Evolutionary conservation across 2,888 invertebrate species (phyloP), one percentile per base, ranked within the genome.

Genomic region (Leptopilina drosophilae): DNA sequence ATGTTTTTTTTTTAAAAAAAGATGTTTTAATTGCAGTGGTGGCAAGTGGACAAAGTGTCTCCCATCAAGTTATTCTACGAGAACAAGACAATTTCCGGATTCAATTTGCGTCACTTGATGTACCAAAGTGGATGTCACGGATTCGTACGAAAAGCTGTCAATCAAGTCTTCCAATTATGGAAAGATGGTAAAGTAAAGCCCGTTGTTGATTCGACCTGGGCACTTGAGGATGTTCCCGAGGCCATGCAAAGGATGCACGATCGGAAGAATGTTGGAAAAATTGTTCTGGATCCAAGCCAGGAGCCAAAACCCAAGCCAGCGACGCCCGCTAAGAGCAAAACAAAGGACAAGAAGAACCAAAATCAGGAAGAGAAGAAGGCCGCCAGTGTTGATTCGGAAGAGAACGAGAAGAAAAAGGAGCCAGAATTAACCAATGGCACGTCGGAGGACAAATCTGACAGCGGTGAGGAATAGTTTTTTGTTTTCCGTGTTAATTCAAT

Each of bases 191-290:
- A 96, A 92, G 96, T 97, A 88, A 95, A 95, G 91, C 97, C 97
- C 1, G 93, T 95, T 33, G 94, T 97, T 1, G 97, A 98, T 92
- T 97, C 97, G 81, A 95, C 95, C 82, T 97, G 96, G 96, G 97
- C 97, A 33, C 93, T 97, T 40, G 97, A 97, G 92, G 97, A 97
- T 90, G 96, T 97, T 15, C 95, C 95, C 42, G 97, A 97, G 88
- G 97, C 97, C 7, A 97, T 98, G 97, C 97, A 97, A 92, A 97
- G 96, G 92, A 96, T 98, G 95, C 97, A 97, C 92, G 97, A 97
- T 89, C 95, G 97, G 88, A 97, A 97, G 92, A 97, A 98, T 92
- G 95, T 97, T 87, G 98, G 98, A 78, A 97, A 97, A 92, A 94
- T 98, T 67, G 94, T 97, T 66, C 93, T 98, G 83, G 97, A 97